Evolutionary conservation across 2,113 vertebrate species (phyloP), one percentile per base, ranked within the genome.

Genomic region (Emydura subglobosa): DNA sequence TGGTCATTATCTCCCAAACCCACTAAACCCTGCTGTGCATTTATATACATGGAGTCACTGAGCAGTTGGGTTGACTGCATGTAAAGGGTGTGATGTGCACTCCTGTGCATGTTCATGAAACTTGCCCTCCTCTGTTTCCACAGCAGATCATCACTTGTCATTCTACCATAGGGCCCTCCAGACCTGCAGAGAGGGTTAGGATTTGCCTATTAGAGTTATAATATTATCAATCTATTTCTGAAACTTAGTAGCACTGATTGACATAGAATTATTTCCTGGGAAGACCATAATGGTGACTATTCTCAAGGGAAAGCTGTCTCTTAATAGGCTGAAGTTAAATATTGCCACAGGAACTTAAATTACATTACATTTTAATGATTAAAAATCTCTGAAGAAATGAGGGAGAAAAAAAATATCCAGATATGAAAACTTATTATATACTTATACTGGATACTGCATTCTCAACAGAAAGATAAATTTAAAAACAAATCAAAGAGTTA

Each of bases 271-370:
- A 61, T 92, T 96, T 89, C 83, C 88, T 90, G n/a, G 47, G 83
- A 93, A 91, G 91, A 76, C 83, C 78, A 79, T 89, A 91, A 89
- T 89, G 96, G 96, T 85, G 68, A 42, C 51, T 89, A 57, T 54
- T 95, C 86, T 92, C 74, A 93, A 95, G 51, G 76, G 53, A 86
- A 94, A 72, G 49, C 85, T 94, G 90, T 51, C 86, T 97, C 92
- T 83, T 93, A 97, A 96, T 84, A 49, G 42, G 12, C 74, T 78
- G 74, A 95, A 93, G 80, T 96, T 85, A 94, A 97, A 96, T 97
- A 95, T 83, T 95, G 54, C 0, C 92, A 97, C 90, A 92, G 42
- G 87, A 95, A 89, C 82, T 54, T 42, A 86, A 97, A 93, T 42
- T 74, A 42, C 27, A 47, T 95, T 10, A 54, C 54, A 92, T 88